These are phyloP conservation scores for Anguilla japonica DNA, from an alignment of 2,113 vertebrate species.

Conservation along the genomic window DNA sequence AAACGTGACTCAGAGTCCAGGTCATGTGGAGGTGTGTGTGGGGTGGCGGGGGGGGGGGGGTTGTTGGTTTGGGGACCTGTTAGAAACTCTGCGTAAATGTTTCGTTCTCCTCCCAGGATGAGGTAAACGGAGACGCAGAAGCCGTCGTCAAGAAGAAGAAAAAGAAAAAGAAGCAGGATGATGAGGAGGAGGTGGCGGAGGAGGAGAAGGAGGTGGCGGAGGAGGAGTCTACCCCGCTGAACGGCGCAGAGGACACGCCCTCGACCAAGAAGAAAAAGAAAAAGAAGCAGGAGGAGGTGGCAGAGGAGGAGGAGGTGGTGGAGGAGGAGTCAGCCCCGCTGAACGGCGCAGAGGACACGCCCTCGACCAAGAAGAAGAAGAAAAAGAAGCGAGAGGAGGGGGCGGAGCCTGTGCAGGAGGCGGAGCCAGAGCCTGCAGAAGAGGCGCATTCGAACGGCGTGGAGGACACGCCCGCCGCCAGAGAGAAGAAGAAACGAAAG, in stretches of 20 bases:
- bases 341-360: conserved; percentile 42
- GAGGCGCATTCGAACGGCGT: conserved; percentile 62
- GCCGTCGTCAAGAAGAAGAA: conserved; percentile 46
- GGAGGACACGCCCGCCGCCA: conserved; percentile 46
- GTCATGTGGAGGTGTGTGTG: background rate
- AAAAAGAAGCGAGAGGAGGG: conserved; percentile 57
- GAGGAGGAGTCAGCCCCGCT: conserved; percentile 38
- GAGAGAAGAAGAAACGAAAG: conserved; percentile 73
- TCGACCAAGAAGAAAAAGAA: conserved; percentile 67
- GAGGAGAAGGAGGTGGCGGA: background rate
- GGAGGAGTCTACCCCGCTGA: conserved; percentile 47
- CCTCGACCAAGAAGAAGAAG: conserved; percentile 62
- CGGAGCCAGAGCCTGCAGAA: background rate
- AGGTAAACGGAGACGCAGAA: conserved; percentile 50
- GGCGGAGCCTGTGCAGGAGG: too few species aligned
- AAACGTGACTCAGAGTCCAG: too few species aligned
- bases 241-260: conserved; percentile 24
- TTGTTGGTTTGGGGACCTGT: background rate
- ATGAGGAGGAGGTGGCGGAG: conserved; percentile 58
- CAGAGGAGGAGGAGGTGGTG: conserved; percentile 7
- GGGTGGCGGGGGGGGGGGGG: too few species aligned
- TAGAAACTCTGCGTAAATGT: background rate
- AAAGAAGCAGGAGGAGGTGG: conserved; percentile 61
- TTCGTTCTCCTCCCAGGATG: background rate
- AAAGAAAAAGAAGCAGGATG: conserved; percentile 57